Evolutionary conservation across 2,113 vertebrate genomes (phyloP), one percentile per base, ranked within the genome.

Genomic region (Benitochromis conjunctus): DNA sequence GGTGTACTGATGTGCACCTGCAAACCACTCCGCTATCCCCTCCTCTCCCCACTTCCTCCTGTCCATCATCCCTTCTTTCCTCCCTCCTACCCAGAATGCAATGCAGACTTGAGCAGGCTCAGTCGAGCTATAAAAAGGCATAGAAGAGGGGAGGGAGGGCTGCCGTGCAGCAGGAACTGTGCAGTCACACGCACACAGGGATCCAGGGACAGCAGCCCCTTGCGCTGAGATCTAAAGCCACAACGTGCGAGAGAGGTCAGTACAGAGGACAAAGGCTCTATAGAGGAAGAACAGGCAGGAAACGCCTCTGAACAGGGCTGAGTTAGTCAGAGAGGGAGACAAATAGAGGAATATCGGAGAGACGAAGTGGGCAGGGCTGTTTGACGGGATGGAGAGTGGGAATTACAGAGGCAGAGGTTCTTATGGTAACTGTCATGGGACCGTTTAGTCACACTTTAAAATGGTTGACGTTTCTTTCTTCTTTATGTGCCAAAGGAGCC

Each of bases 81-180:
- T 92, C 88, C 86, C 83, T 89, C 82, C 85, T 93, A 93, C 96
- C 96, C 96, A 96, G 89, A 94, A 95, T 96, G 94, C 96, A 93
- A 4, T n/a, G 91, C 94, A 41, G 79, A 79, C 88, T 38, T 88
- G 87, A 95, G 90, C 92, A 92, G 90, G 85, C 91, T 93, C 83
- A 93, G 87, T 91, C 58, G 88, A 83, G 91, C 96, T 96, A 96
- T 97, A 97, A 95, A 96, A 96, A 96, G 96, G 86, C 81, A 54
- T 24, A 6, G 74, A 9, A 48, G 36, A 91, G 88, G 86, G 91
- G 91, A 90, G 94, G 95, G 93, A 94, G 95, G 94, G 94, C 90
- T 86, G 95, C 91, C 86, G 94, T 95, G 87, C 94, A 94, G 93
- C 83, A 95, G 94, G 90, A 94, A 94, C 92, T 87, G 95, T 92